Percentiles rank a stretch among this genome's conserved stretches.
phyloP scores from a whole-genome alignment of 2,113 vertebrate genomes.

The Tragelaphus imberbis region DNA sequence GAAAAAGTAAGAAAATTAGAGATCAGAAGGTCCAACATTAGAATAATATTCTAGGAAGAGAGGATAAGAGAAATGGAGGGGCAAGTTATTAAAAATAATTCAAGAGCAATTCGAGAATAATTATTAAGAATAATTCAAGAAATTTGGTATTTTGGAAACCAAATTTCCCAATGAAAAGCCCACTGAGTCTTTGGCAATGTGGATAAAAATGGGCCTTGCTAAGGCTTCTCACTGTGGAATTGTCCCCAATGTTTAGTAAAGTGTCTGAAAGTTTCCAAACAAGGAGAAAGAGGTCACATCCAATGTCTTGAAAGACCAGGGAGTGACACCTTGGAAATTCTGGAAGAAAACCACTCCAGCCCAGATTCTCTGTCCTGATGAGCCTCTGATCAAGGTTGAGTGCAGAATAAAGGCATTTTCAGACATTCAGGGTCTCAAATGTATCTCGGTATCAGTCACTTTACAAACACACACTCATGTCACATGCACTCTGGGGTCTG shows the following conservation, averaged over 20 bases:
- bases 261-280: background rate
- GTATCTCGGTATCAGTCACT: background rate
- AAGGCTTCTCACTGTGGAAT: background rate
- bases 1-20: background rate
- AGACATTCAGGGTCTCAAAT: accelerated
- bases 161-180: background rate
- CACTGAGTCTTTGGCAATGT: background rate
- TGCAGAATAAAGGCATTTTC: background rate
- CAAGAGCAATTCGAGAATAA: background rate
- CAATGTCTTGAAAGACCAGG: accelerated
- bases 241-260: background rate
- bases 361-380: background rate
- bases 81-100: background rate
- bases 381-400: accelerated
- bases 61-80: background rate
- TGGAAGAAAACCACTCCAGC: background rate
- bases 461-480: background rate
- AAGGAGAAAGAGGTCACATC: background rate
- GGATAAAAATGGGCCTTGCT: background rate
- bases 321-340: background rate
- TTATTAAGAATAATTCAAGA: background rate
- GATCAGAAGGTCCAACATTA: background rate
- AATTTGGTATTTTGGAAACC: background rate
- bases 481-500: background rate
- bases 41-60: background rate